A percentile compares a stretch with the other conserved stretches of the same genome.
phyloP scores from a whole-genome alignment of 2,888 invertebrate species.

The Rhogogaster chlorosoma region DNA sequence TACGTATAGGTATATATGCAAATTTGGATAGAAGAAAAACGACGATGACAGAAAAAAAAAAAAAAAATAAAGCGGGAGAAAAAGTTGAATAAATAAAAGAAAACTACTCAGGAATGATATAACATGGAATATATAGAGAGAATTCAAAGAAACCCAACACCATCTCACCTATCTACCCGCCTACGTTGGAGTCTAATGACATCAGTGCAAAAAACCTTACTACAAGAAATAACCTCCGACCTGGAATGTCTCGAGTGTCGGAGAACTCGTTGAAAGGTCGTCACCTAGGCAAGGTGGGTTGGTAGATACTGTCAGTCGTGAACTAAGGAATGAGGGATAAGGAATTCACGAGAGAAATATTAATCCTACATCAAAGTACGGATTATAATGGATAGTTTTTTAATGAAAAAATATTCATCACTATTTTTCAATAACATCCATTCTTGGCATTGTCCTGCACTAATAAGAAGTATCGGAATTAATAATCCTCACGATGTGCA shows the following conservation, averaged over 20 bases:
- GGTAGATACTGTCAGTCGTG: background rate
- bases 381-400: conserved; percentile 18
- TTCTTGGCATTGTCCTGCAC: background rate
- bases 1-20: background rate
- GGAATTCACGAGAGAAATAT: background rate
- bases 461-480: background rate
- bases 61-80: background rate
- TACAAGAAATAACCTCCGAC: conserved; percentile 26
- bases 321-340: background rate
- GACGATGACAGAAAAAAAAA: conserved; percentile 52
- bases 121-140: background rate
- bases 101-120: background rate
- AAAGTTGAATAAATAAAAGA: background rate
- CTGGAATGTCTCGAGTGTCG: conserved; percentile 43
- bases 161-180: background rate
- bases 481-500: background rate
- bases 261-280: conserved; percentile 40
- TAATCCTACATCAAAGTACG: background rate
- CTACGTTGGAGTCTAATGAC: conserved; percentile 10
- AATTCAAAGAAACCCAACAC: conserved; percentile 16
- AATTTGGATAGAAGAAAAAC: conserved; percentile 62
- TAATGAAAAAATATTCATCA: background rate
- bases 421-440: background rate
- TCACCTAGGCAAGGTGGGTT: background rate
- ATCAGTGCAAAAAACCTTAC: background rate